Evolutionary conservation across 2,113 vertebrate species (phyloP).

Genomic region (Sorex araneus): DNA sequence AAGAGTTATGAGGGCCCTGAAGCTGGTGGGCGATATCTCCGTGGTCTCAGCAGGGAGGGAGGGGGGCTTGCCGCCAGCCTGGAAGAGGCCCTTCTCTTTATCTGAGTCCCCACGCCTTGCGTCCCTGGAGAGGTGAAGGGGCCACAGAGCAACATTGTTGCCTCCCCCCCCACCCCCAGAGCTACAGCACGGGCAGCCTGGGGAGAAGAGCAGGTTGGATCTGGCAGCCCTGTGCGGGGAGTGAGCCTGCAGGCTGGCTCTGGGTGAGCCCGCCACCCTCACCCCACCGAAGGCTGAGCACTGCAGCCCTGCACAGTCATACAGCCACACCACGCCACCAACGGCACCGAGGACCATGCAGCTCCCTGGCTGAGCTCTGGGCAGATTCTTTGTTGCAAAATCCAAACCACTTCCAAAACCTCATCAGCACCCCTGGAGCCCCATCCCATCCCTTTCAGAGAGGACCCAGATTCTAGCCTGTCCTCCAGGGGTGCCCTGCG

Average conservation of each 20-base stretch:
- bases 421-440: background rate
- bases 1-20: constrained; percentile 78
- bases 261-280: background rate
- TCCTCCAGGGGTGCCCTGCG: background rate
- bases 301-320: background rate
- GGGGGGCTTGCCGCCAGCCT: constrained; percentile 6
- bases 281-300: background rate
- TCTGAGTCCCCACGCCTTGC: background rate
- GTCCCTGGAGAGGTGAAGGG: background rate
- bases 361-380: background rate
- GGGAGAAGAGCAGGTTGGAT: background rate
- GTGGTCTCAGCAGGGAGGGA: constrained; percentile 62
- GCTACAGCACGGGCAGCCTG: background rate
- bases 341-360: background rate
- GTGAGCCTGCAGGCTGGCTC: background rate
- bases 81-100: background rate
- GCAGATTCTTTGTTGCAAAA: background rate
- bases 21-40: constrained; percentile 73
- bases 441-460: background rate
- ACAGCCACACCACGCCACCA: background rate
- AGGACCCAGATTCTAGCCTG: background rate
- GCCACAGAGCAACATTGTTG: accelerated
- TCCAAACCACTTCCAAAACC: background rate
- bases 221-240: background rate
- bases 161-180: background rate